Evolutionary conservation across 2,113 vertebrate species (phyloP).

Genomic region (Marcusenius ussheri): DNA sequence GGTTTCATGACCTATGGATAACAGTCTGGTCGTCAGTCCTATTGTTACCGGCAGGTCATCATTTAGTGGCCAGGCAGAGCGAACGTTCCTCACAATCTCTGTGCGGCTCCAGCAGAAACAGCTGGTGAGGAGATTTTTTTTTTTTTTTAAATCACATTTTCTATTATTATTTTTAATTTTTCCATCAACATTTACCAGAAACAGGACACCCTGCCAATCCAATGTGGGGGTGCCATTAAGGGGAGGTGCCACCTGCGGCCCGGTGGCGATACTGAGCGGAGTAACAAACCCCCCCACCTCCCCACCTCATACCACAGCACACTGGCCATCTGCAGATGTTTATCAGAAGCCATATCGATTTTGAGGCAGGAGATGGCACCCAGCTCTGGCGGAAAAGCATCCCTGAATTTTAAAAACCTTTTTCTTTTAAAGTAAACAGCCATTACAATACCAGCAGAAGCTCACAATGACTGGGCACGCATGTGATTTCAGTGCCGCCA

Average conservation of each 20-base stretch:
- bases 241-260: too few relatives aligned
- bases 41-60: neutral
- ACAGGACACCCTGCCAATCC: neutral
- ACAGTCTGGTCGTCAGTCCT: neutral
- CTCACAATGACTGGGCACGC: neutral
- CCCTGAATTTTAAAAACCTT: neutral
- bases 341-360: neutral
- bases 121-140: neutral
- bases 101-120: neutral
- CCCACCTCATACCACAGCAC: neutral
- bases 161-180: neutral
- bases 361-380: neutral
- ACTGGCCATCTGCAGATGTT: neutral
- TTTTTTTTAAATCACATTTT: neutral
- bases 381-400: neutral
- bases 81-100: neutral
- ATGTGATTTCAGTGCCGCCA: neutral
- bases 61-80: neutral
- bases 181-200: neutral
- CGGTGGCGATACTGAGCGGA: neutral
- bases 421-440: neutral
- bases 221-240: neutral
- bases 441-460: neutral
- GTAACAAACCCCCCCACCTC: neutral
- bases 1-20: neutral